Base-by-base conservation (phyloP, 2,888 invertebrate genomes). In the Scelioninae gen. 1 region DNA sequence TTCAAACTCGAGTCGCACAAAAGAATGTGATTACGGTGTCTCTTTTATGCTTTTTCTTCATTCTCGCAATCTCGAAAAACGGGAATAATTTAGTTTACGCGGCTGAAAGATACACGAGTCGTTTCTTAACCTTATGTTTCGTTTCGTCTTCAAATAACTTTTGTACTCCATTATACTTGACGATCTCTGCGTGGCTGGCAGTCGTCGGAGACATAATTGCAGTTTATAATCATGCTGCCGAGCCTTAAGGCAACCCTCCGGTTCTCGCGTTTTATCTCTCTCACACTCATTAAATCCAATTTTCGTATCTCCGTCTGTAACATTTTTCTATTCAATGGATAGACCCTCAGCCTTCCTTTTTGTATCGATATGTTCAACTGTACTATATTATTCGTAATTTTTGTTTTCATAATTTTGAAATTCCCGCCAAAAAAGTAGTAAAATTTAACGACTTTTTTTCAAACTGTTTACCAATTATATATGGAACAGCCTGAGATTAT, bases 121-220 rank as follows among this genome's bases (percentile, higher is more conserved):
- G 65, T 74, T 83, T 79, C 75, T 60, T 76, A 65, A 83, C 65
- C 55, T 74, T 55, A 75, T 32, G 60, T 69, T 79, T 80, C 76
- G 53, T 72, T 47, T 68, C 51, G 53, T 78, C 68, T 72, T 72
- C 62, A 53, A 74, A 55, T 79, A 80, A 84, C 85, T 85, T 84
- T 84, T 83, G 84, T 81, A 71, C 74, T 84, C 82, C 82, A 83
- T 84, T 85, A 83, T 83, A 82, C 85, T 78, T 83, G 89, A 86
- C 89, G 90, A 89, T 89, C 90, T 88, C 88, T 88, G 85, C 86
- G 86, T 86, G 88, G 88, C 87, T 87, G 86, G 86, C 88, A 87
- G 84, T 86, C 87, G 84, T 86, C 85, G 88, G 90, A 89, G 90
- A 90, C 90, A 89, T 91, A 91, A 91, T 91, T 91, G 90, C 88